Conservation (phyloP, 2,888 invertebrate species). For the Galeopsomyia nigrocyanea region DNA sequence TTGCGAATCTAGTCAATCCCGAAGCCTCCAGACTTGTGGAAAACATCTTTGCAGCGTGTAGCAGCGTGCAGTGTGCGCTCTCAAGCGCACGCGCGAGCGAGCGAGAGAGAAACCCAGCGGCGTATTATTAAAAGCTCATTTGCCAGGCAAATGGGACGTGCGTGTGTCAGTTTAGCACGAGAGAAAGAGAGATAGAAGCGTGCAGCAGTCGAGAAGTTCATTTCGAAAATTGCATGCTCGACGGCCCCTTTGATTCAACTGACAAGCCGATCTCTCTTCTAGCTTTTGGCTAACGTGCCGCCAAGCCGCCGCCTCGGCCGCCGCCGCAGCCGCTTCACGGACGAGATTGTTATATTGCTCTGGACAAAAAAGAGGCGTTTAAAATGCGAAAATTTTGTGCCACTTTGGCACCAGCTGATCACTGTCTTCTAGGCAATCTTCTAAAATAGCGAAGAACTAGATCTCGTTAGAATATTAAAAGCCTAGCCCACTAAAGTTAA, state of each 20-base stretch:
- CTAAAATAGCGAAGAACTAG: slow-evolving; percentile 29
- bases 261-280: slow-evolving; percentile 21
- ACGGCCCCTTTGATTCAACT: slow-evolving; percentile 17
- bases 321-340: not conserved
- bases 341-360: not conserved
- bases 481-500: slow-evolving; percentile 1
- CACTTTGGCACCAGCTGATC: slow-evolving; percentile 1
- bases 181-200: slow-evolving; percentile 19
- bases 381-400: not conserved
- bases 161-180: slow-evolving; percentile 45
- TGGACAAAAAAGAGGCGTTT: not conserved
- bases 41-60: slow-evolving; percentile 28
- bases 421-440: slow-evolving; percentile 23
- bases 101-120: slow-evolving; percentile 13
- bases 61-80: not conserved
- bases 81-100: not conserved
- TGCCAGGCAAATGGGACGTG: slow-evolving; percentile 46
- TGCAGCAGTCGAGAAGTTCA: slow-evolving; percentile 36
- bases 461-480: slow-evolving; percentile 36
- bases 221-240: slow-evolving; percentile 41
- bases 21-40: slow-evolving; percentile 14
- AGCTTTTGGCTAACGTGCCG: slow-evolving; percentile 6
- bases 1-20: slow-evolving; percentile 42
- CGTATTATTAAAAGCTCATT: slow-evolving; percentile 50
- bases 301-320: not conserved